Base-by-base conservation (phyloP, 2,888 invertebrate genomes). In the Synergus gifuensis region DNA sequence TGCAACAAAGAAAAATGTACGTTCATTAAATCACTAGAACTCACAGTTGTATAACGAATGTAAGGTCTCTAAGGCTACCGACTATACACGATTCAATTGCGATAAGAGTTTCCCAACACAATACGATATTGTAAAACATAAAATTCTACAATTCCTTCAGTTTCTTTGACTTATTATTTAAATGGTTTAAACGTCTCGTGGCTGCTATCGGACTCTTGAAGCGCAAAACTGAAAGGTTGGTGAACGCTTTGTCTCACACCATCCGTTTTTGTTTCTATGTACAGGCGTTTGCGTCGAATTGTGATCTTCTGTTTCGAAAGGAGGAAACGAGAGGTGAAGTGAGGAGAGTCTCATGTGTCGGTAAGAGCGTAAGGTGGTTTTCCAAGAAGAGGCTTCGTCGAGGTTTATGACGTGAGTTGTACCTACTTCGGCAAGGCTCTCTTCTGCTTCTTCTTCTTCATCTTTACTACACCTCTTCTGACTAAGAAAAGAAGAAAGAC, bases 1-100 rank as follows among this genome's bases (percentile, higher is more conserved):
- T 95, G 94, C 66, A 94, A 95, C 93, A 88, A 78, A 82, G 81
- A 84, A 81, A 77, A 73, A 40, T 16, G 14, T n/a, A 54, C 12
- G 9, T 18, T 58, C 16, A 49, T 49, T 40, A 66, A 66, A 66
- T 64, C 14, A 58, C 18, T 18, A 18, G 58, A 58, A 58, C 18
- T 58, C 18, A 18, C 58, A 58, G 18, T 58, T 58, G 18, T 11
- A 18, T 9, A 54, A 54, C 54, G 54, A 0, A 11, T 18, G 58
- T 18, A 18, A 58, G 58, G 58, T 58, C 18, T 58, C 18, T 58
- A 58, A 58, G 18, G 18, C 58, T 58, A 9, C 18, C n/a, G n/a
- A 58, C n/a, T 58, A 58, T 58, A 18, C 58, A 58, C 3, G n/a
- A 18, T 58, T 58, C 58, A 58, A 18, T 58, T 36, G 36, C 40